phyloP scores from a whole-genome alignment of 1,140 invertebrate genomes.

The Neuroterus valhalla region DNA sequence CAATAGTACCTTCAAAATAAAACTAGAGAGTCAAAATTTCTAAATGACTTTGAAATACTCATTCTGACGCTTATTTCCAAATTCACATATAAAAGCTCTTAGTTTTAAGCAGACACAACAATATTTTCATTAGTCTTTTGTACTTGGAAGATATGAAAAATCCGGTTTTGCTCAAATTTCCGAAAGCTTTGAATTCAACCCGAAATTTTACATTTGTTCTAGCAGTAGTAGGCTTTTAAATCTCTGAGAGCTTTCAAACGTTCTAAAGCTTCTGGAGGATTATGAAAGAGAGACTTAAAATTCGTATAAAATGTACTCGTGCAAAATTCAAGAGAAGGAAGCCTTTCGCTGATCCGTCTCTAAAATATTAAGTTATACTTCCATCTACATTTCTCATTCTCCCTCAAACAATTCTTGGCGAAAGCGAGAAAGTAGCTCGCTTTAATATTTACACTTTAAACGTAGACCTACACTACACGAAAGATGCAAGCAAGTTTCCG shows the following conservation, averaged over 20 bases:
- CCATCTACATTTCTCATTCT: constrained; percentile 19
- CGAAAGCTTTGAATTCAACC: no score
- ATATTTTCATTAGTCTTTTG: no score
- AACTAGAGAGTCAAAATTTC: no score
- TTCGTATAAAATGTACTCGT: not conserved
- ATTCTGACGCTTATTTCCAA: no score
- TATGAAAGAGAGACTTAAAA: constrained; percentile 11
- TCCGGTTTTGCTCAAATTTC: no score
- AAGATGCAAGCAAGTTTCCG: constrained; percentile 26
- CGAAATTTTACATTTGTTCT: no score
- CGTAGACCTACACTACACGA: not conserved
- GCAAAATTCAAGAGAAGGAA: constrained; percentile 11
- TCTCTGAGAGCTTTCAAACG: not conserved
- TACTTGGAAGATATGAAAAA: no score
- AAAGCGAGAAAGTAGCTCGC: constrained; percentile 20
- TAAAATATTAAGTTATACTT: constrained; percentile 29
- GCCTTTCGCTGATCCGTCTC: constrained; percentile 14
- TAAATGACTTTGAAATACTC: no score
- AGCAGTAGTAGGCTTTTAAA: no score
- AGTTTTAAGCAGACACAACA: no score
- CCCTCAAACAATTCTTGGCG: constrained; percentile 14
- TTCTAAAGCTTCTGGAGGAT: not conserved
- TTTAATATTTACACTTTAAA: constrained; percentile 25
- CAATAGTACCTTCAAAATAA: no score
- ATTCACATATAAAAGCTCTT: no score